These are phyloP conservation scores for Dipus sagitta DNA, from an alignment of 2,797 vertebrate genomes.

Conservation along the genomic window DNA sequence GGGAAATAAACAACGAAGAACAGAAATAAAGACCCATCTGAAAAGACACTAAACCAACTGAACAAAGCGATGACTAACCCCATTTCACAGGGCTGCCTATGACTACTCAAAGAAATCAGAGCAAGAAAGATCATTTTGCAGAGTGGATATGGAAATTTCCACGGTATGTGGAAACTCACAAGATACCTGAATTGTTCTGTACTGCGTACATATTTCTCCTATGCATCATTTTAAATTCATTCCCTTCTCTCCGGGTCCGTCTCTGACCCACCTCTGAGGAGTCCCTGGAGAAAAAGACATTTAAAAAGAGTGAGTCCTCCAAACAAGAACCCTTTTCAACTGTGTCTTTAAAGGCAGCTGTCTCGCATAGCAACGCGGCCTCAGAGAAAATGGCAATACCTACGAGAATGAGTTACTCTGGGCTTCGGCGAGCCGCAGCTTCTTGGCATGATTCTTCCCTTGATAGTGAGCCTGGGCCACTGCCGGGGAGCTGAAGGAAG, in stretches of 20 bases:
- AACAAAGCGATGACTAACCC: not conserved
- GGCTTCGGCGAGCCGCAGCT: constrained; percentile 95
- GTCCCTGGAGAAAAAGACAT: constrained; percentile 90
- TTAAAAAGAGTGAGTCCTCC: constrained; percentile 67
- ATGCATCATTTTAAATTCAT: constrained; percentile 94
- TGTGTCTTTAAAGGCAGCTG: not conserved
- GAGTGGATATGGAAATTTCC: not conserved
- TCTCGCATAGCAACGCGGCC: constrained; percentile 68
- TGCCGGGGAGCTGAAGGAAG: constrained; percentile 97
- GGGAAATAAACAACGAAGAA: constrained; percentile 40
- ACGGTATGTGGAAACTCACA: not conserved
- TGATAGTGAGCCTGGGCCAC: constrained; percentile 99
- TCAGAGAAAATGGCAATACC: constrained; percentile 87
- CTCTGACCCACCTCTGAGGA: constrained; percentile 90
- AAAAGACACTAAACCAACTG: not conserved
- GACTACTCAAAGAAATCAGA: constrained; percentile 45
- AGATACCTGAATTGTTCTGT: constrained; percentile 93
- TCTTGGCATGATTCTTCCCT: constrained; percentile 98
- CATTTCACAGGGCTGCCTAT: constrained; percentile 48
- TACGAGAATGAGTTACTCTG: constrained; percentile 94
- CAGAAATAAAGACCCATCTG: constrained; percentile 51
- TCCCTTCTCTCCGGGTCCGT: constrained; percentile 94
- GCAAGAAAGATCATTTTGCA: not conserved
- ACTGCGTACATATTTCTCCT: constrained; percentile 92
- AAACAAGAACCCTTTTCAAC: constrained; percentile 67